A percentile compares a stretch with the other conserved stretches of the same genome.
Evolutionary conservation across 2,888 invertebrate species (phyloP).

Genomic region (Noctua janthina): DNA sequence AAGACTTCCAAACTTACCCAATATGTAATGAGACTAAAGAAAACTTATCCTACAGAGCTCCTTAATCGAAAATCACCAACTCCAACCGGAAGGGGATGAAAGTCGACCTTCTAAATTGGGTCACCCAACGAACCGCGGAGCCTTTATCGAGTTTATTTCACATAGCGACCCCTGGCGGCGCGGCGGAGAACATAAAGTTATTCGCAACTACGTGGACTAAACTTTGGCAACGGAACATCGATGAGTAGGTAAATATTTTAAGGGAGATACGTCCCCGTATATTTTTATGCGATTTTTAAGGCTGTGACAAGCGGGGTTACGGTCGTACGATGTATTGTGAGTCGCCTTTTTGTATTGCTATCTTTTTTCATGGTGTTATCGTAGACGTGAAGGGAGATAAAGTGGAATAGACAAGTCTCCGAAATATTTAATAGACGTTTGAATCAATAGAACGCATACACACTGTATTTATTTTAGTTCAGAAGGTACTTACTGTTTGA

Average conservation of each 20-base stretch:
- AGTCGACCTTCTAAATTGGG: conserved; percentile 73
- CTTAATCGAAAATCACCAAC: conserved; percentile 72
- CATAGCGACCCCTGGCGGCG: conserved; percentile 51
- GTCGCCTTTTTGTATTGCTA: conserved; percentile 36
- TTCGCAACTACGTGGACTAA: conserved; percentile 53
- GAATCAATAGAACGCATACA: not conserved
- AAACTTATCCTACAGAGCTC: conserved; percentile 57
- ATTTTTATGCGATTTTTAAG: conserved; percentile 63
- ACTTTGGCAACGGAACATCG: conserved; percentile 44
- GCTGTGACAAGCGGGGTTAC: conserved; percentile 45
- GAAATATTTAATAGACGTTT: not conserved
- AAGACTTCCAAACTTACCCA: conserved; percentile 44
- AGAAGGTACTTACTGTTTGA: not conserved
- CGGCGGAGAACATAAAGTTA: conserved; percentile 57
- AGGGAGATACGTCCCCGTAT: conserved; percentile 52
- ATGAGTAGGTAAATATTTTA: conserved; percentile 63
- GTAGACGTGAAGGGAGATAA: conserved; percentile 33
- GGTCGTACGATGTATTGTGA: conserved; percentile 52
- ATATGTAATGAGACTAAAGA: conserved; percentile 38
- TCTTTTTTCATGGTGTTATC: conserved; percentile 22
- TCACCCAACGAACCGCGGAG: conserved; percentile 72
- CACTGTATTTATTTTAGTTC: not conserved
- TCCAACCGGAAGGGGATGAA: conserved; percentile 55
- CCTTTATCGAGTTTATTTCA: conserved; percentile 61
- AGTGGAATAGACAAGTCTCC: not conserved